These are phyloP conservation scores for Eleutherodactylus coqui DNA, from an alignment of 2,797 vertebrate species.

Conservation along the genomic window DNA sequence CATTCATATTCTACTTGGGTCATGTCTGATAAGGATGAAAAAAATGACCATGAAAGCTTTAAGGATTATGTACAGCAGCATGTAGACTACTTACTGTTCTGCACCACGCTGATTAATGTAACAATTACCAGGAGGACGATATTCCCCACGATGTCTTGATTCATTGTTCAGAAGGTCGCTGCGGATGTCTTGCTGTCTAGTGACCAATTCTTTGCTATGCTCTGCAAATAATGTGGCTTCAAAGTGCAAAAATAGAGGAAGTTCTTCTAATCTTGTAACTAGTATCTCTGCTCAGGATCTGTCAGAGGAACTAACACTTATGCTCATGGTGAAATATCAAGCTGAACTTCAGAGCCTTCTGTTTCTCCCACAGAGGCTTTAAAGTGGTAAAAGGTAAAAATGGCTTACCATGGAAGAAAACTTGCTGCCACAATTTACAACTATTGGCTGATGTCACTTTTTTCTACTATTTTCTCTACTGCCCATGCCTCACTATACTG, in stretches of 20 bases:
- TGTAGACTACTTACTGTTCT: conserved; percentile 84
- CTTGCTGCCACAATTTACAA: neutral
- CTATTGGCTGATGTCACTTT: too few relatives aligned
- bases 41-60: neutral
- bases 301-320: neutral
- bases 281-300: conserved; percentile 7
- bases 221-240: neutral
- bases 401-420: neutral
- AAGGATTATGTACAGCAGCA: neutral
- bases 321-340: neutral
- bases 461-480: too few relatives aligned
- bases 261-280: conserved; percentile 4
- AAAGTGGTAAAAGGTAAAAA: neutral
- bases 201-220: too few relatives aligned
- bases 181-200: neutral
- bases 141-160: conserved; percentile 80
- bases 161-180: conserved; percentile 73
- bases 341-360: neutral
- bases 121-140: conserved; percentile 86
- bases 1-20: neutral
- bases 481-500: too few relatives aligned
- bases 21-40: neutral
- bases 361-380: neutral
- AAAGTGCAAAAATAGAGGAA: conserved; percentile 43
- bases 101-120: conserved; percentile 89